Conservation (phyloP, 2,888 invertebrate species). For the Saturnia japonica region DNA sequence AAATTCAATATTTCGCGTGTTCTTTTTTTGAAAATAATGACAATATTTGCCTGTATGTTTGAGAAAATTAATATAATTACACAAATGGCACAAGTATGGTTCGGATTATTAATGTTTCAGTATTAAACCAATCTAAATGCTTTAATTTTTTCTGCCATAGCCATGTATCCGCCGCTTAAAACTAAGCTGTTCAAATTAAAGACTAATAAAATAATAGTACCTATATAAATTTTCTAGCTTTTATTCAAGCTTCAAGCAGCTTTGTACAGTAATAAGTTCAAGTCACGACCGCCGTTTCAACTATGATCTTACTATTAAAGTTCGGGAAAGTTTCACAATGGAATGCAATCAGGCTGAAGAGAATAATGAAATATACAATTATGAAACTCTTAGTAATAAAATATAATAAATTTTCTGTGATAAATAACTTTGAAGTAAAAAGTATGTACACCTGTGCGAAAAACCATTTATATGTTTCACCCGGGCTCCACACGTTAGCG, state of each 20-base stretch:
- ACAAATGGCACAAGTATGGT: too few relatives aligned
- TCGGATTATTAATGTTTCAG: not conserved
- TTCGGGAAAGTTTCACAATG: constrained; percentile 12
- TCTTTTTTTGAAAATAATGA: too few relatives aligned
- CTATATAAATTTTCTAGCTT: not conserved
- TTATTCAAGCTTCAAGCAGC: not conserved
- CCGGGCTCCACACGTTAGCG: too few relatives aligned
- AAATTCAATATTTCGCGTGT: too few relatives aligned
- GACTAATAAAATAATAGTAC: not conserved
- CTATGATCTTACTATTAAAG: constrained; percentile 11
- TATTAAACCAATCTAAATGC: not conserved
- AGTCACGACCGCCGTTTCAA: constrained; percentile 8
- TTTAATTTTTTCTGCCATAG: not conserved
- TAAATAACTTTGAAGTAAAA: too few relatives aligned
- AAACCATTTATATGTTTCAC: too few relatives aligned
- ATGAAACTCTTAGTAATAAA: not conserved
- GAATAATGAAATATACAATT: not conserved
- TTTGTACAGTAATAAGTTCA: constrained; percentile 12
- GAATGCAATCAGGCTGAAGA: constrained; percentile 1
- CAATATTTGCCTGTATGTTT: too few relatives aligned
- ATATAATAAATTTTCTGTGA: too few relatives aligned
- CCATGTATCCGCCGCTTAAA: not conserved
- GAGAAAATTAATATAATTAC: too few relatives aligned
- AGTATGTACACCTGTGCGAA: too few relatives aligned
- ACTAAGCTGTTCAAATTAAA: constrained; percentile 4